Evolutionary conservation across 2,113 vertebrate genomes (phyloP).

Genomic region (Gobiocypris rarus): DNA sequence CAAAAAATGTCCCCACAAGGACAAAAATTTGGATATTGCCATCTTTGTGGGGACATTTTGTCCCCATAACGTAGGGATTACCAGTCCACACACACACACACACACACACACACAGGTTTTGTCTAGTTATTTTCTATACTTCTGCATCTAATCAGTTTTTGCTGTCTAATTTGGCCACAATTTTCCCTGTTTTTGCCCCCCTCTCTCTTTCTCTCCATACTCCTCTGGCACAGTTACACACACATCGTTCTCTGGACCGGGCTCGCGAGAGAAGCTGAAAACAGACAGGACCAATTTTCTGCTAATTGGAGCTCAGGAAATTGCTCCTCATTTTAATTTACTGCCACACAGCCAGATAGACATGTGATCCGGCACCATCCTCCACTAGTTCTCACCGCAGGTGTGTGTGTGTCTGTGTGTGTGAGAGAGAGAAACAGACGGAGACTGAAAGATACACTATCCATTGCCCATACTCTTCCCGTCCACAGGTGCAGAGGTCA

Average conservation of each 20-base stretch:
- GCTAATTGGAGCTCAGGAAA: constrained; percentile 81
- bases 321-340: constrained; percentile 79
- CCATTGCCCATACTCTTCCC: constrained; percentile 23
- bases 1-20: too few relatives aligned
- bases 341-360: constrained; percentile 74
- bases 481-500: constrained; percentile 56
- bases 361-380: constrained; percentile 66
- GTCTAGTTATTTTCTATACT: too few relatives aligned
- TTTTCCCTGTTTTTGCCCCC: too few relatives aligned
- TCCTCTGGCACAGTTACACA: constrained; percentile 24
- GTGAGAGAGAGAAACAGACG: background rate
- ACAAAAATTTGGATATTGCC: too few relatives aligned
- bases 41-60: too few relatives aligned
- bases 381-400: constrained; percentile 55
- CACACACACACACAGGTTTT: too few relatives aligned
- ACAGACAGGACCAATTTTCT: constrained; percentile 81
- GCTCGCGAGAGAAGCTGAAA: constrained; percentile 66
- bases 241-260: constrained; percentile 33
- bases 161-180: constrained; percentile 7
- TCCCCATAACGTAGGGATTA: too few relatives aligned
- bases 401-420: constrained; percentile 62
- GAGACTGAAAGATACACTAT: constrained; percentile 30
- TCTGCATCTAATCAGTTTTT: background rate
- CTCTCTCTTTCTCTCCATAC: background rate
- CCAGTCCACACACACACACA: too few relatives aligned